Conservation (phyloP, 2,888 invertebrate genomes). For the Oxycera nigricornis region DNA sequence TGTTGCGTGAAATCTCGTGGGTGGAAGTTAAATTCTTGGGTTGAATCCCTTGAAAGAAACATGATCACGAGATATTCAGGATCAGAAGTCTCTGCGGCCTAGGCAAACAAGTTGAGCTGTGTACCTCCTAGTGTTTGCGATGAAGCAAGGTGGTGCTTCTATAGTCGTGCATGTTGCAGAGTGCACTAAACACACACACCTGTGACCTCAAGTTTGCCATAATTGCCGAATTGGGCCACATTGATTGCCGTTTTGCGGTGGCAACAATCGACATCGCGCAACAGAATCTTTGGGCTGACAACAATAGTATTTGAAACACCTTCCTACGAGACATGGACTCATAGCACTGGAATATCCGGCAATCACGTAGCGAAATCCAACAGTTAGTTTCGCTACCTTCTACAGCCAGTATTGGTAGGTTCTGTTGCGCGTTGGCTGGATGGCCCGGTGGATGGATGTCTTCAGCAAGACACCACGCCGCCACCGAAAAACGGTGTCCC, state of each 20-base stretch:
- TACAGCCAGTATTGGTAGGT: neutral
- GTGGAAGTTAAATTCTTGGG: neutral
- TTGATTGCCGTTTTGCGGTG: neutral
- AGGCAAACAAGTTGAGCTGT: neutral
- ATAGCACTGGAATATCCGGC: neutral
- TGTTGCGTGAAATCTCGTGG: neutral
- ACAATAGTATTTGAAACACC: constrained; percentile 6
- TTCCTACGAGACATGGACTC: constrained; percentile 13
- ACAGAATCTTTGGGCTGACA: neutral
- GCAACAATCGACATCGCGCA: neutral
- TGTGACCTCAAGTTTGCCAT: constrained; percentile 29
- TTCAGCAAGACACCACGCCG: too few relatives aligned
- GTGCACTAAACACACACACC: neutral
- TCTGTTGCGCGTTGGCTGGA: neutral
- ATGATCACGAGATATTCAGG: neutral
- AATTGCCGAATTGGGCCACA: constrained; percentile 35
- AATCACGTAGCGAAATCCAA: constrained; percentile 22
- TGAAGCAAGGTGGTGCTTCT: constrained; percentile 11
- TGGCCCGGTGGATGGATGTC: too few relatives aligned
- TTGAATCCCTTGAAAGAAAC: neutral
- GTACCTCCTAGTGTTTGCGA: neutral
- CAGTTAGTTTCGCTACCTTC: constrained; percentile 17
- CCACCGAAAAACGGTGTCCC: constrained; percentile 21
- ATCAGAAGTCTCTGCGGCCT: neutral
- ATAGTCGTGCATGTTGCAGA: constrained; percentile 14